Conservation (phyloP, 2,888 invertebrate genomes). For the Creontiades dilutus region DNA sequence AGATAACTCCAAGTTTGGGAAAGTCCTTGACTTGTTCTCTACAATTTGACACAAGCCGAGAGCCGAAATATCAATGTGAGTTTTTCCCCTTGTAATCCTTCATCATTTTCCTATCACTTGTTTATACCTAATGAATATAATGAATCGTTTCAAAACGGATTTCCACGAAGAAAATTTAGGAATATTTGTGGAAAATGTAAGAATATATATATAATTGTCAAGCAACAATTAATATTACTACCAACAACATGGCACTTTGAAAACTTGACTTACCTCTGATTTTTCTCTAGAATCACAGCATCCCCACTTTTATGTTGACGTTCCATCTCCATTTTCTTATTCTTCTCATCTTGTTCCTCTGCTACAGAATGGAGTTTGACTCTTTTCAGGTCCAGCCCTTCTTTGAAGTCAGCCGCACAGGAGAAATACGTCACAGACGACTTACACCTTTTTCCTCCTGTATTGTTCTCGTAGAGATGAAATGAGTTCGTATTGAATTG, state of each 20-base stretch:
- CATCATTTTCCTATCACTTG: no score
- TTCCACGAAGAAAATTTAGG: no score
- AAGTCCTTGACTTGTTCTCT: no score
- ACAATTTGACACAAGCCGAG: no score
- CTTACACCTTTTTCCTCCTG: conserved; percentile 74
- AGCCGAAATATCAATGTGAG: no score
- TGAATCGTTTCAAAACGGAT: no score
- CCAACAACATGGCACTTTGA: neutral
- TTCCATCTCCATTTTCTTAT: conserved; percentile 73
- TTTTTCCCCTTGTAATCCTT: no score
- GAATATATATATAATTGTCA: no score
- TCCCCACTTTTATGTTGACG: conserved; percentile 58
- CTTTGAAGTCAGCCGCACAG: conserved; percentile 74
- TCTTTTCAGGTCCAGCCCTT: conserved; percentile 76
- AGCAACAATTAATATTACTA: no score
- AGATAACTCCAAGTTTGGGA: no score
- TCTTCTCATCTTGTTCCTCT: conserved; percentile 73
- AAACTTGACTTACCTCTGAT: conserved; percentile 67
- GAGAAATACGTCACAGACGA: conserved; percentile 73
- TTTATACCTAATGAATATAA: no score
- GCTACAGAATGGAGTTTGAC: conserved; percentile 75
- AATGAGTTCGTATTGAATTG: conserved; percentile 78
- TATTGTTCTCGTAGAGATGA: conserved; percentile 79
- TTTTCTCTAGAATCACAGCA: conserved; percentile 72
- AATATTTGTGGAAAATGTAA: no score